Conservation (phyloP, 2,113 vertebrate genomes). For the Ptilonorhynchus violaceus region DNA sequence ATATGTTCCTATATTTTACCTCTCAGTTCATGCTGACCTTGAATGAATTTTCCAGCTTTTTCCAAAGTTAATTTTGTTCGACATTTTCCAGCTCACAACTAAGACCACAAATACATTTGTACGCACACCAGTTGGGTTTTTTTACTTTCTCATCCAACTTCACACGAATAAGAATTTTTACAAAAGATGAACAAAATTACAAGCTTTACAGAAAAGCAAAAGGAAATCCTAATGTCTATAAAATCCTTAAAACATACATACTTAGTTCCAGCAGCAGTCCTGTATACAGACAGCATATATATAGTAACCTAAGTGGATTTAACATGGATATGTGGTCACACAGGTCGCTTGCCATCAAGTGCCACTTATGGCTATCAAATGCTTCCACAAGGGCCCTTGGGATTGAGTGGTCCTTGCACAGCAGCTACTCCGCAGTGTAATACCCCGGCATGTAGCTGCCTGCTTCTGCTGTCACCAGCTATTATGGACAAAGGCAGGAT, state of each 20-base stretch:
- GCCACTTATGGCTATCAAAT: not conserved
- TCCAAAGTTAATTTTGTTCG: not conserved
- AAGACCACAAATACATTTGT: not conserved
- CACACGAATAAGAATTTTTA: not conserved
- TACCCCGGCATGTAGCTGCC: not conserved
- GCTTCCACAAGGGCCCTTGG: not conserved
- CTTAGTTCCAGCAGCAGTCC: constrained; percentile 12
- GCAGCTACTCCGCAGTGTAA: not conserved
- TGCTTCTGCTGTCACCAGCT: not conserved
- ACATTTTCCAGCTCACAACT: not conserved
- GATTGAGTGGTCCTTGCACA: not conserved
- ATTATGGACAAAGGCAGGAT: not conserved
- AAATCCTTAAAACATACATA: not conserved
- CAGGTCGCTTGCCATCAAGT: not conserved
- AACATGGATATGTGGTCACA: not conserved
- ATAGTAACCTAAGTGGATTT: not conserved
- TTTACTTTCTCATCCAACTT: constrained; percentile 39
- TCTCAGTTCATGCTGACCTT: not conserved
- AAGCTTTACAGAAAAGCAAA: constrained; percentile 42
- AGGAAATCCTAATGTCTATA: not conserved
- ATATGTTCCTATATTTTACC: not conserved
- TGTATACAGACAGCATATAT: not conserved
- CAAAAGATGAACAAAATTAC: constrained; percentile 34
- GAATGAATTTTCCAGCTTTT: constrained; percentile 20
- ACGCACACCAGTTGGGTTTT: not conserved